phyloP scores from a whole-genome alignment of 2,888 invertebrate species.

The Diarsia brunnea region DNA sequence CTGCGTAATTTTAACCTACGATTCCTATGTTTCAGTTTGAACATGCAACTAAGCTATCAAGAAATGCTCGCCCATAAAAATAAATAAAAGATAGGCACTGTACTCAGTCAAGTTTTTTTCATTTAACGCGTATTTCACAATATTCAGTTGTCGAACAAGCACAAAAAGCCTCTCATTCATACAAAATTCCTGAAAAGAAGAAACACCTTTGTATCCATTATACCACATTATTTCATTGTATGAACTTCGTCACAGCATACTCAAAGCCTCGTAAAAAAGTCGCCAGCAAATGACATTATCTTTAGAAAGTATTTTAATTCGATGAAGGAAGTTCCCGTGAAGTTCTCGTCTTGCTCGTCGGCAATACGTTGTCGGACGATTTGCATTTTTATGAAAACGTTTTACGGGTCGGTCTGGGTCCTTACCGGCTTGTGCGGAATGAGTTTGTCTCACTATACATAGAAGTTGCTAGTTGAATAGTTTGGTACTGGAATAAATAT shows the following conservation, averaged over 20 bases:
- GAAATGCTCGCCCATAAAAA: background rate
- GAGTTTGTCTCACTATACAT: slow-evolving; percentile 60
- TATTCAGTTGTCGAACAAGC: background rate
- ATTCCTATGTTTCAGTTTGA: background rate
- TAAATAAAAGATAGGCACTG: background rate
- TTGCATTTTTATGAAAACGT: slow-evolving; percentile 90
- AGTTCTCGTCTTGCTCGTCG: slow-evolving; percentile 74
- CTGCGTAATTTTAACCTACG: background rate
- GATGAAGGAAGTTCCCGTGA: slow-evolving; percentile 80
- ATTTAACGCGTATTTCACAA: background rate
- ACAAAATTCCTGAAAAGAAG: slow-evolving; percentile 28
- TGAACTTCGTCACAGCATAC: slow-evolving; percentile 49
- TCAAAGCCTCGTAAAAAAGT: slow-evolving; percentile 73
- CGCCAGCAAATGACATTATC: slow-evolving; percentile 79
- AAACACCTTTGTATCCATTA: slow-evolving; percentile 26
- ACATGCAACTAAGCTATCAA: background rate
- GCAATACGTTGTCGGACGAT: slow-evolving; percentile 86
- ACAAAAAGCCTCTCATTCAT: background rate
- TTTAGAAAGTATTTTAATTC: slow-evolving; percentile 87
- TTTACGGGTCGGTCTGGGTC: slow-evolving; percentile 76
- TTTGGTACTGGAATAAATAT: slow-evolving; percentile 36
- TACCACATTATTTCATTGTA: slow-evolving; percentile 54
- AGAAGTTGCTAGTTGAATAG: slow-evolving; percentile 46
- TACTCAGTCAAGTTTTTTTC: background rate
- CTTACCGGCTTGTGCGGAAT: slow-evolving; percentile 56